Percentiles rank a stretch among this genome's conserved stretches.
Evolutionary conservation across 2,888 invertebrate species (phyloP).

Genomic region (Apamea epomidion): DNA sequence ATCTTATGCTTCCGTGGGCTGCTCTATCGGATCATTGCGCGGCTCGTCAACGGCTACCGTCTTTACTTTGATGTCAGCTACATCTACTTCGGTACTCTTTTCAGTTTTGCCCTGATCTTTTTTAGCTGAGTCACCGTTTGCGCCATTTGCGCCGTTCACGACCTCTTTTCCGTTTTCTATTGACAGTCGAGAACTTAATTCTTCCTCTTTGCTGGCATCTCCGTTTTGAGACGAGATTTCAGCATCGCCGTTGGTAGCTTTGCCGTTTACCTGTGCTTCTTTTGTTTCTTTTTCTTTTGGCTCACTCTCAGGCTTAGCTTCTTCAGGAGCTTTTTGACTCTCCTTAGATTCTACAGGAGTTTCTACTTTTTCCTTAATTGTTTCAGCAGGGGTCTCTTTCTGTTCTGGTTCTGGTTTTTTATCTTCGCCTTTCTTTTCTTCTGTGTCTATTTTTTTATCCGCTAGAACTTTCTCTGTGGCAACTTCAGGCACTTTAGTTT

Average conservation of each 20-base stretch:
- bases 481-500: constrained; percentile 54
- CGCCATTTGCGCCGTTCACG: constrained; percentile 77
- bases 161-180: constrained; percentile 81
- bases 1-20: constrained; percentile 89
- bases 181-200: constrained; percentile 81
- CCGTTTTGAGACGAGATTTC: constrained; percentile 79
- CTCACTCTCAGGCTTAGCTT: constrained; percentile 69
- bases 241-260: constrained; percentile 79
- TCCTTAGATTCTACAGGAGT: constrained; percentile 60
- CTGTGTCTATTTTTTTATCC: constrained; percentile 40
- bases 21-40: constrained; percentile 85
- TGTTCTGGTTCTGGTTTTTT: constrained; percentile 45
- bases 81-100: constrained; percentile 76
- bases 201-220: constrained; percentile 78
- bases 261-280: constrained; percentile 83
- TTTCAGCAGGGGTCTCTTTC: constrained; percentile 49
- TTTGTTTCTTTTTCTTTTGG: constrained; percentile 75
- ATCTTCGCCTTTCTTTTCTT: constrained; percentile 53
- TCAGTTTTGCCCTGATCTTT: constrained; percentile 83
- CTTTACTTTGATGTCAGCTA: constrained; percentile 90
- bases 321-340: constrained; percentile 60
- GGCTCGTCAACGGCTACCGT: constrained; percentile 88
- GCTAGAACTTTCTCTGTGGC: constrained; percentile 52
- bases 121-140: constrained; percentile 74
- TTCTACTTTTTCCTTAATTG: constrained; percentile 57